Base-by-base conservation (phyloP, 2,113 vertebrate genomes). In the Indicator maculatus region DNA sequence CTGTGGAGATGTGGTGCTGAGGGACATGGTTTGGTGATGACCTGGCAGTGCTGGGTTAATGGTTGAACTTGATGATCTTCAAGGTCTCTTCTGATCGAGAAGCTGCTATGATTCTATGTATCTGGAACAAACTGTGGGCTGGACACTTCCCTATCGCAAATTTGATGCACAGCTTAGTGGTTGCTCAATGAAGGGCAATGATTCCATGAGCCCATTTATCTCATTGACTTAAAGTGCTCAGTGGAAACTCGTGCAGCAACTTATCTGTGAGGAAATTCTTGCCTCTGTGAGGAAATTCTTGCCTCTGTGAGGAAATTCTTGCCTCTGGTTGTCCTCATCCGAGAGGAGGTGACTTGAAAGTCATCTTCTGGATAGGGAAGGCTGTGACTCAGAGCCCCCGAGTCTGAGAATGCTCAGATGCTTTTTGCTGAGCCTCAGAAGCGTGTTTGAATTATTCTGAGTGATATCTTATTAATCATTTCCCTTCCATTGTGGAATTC, bases 391-490 rank as follows among this genome's bases (percentile, higher is more conserved):
- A 72, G 90, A 30, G 1, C 0, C 11, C 4, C 7, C 1, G 5
- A 50, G 55, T 27, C 33, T 14, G 58, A 58, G 16, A 92, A 83
- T n/a, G 61, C 73, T 31, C 45, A 92, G 82, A 60, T 8, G 5
- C 18, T 67, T 80, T 90, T 53, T 90, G 5, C 38, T 39, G 17
- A 87, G 55, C 64, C 59, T 56, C 59, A 33, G 21, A 75, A 94
- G 72, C 64, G 38, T 36, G 33, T 82, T 81, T 88, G 79, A 89
- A 75, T 93, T 89, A 64, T 66, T 71, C 30, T 79, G 26, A 33
- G 20, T 47, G 56, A 84, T 92, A 55, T 38, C 67, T 93, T 63
- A 67, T 93, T 92, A 87, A 91, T 93, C 1, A 80, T 72, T 96
- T 96, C 82, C 84, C 0, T 0, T 79, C 15, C n/a, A 5, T 75